Evolutionary conservation across 2,888 invertebrate genomes (phyloP), one percentile per base, ranked within the genome.

Genomic region (Ypsolopha sequella): DNA sequence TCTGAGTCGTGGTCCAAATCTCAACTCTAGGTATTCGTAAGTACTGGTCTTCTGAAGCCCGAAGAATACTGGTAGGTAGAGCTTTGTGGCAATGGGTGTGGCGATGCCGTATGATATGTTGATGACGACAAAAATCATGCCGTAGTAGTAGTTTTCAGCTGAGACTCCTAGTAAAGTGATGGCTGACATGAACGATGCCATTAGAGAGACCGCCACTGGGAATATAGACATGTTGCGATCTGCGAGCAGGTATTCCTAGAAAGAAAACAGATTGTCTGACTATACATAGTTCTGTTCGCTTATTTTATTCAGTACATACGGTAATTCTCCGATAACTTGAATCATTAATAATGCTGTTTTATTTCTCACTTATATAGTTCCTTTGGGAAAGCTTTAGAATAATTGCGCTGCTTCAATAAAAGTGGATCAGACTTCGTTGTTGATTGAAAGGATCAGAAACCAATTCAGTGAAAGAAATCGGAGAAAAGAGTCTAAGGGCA

Each of bases 101-200:
- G 92, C 92, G 11, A 95, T 61, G 33, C 76, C 88, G 61, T 95
- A 94, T 0, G 94, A 90, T 47, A 95, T 58, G 69, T 95, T 95
- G 47, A 95, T 92, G 14, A 93, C 79, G n/a, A 92, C 86, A 74
- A 96, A 95, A 67, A 93, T 91, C 57, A 94, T 91, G 50, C 96
- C 96, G 66, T 89, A 93, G 60, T 91, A 91, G 75, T 96, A 97
- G 70, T 92, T 94, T 76, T 97, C 97, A 50, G 93, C 90, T 36
- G 95, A 94, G 2, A 96, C 94, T 11, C 97, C 97, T n/a, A 97
- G 85, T 41, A 97, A 73, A 0, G 95, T 95, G 51, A 97, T 91
- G 36, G 96, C 95, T 0, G 96, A 96, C 93, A 97, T 95, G 71
- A 96, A 96, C 41, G 95, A 95, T n/a, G 96, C 95, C 93, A 96